These are phyloP conservation scores for Tiliacea citrago DNA, from an alignment of 2,888 invertebrate genomes.

Conservation along the genomic window DNA sequence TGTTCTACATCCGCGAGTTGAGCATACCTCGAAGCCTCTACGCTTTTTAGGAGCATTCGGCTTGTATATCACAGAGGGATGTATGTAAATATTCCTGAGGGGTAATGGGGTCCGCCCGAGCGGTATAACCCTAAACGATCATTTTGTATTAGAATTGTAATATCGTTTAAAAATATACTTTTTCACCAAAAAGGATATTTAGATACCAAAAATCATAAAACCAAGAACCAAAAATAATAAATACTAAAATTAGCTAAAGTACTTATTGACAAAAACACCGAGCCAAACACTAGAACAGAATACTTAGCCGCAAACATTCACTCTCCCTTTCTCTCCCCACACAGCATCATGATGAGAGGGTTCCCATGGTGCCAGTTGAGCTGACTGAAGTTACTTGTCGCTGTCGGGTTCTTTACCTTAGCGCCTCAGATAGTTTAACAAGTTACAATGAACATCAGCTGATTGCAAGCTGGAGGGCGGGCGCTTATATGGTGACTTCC, in stretches of 20 bases:
- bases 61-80: too few species aligned
- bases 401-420: background rate
- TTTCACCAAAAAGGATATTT: background rate
- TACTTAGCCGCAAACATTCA: background rate
- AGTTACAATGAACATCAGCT: background rate
- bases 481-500: background rate
- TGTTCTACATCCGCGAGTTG: too few species aligned
- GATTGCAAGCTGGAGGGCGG: background rate
- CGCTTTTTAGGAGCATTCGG: too few species aligned
- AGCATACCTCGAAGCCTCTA: too few species aligned
- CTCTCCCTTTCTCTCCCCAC: background rate
- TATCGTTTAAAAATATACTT: background rate
- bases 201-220: background rate
- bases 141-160: background rate
- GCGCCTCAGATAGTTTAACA: background rate
- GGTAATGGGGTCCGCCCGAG: too few species aligned
- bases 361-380: constrained; percentile 1
- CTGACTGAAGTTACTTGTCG: background rate
- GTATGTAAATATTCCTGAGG: too few species aligned
- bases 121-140: too few species aligned
- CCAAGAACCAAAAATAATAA: background rate
- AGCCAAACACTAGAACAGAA: background rate
- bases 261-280: background rate
- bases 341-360: too few species aligned
- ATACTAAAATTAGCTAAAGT: too few species aligned